Evolutionary conservation across 2,888 invertebrate species (phyloP).

Genomic region (Nebria salina): DNA sequence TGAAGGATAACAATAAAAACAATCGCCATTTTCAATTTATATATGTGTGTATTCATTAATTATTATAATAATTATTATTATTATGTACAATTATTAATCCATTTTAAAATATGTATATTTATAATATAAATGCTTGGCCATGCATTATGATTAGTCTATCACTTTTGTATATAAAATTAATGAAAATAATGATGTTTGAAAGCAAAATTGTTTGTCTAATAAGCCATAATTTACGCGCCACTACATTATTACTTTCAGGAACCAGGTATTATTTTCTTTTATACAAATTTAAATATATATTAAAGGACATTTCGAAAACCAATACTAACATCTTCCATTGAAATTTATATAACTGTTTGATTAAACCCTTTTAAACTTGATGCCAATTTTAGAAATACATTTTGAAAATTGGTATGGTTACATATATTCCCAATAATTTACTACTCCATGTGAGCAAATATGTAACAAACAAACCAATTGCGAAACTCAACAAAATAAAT

Average conservation of each 20-base stretch:
- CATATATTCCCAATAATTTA: too few relatives aligned
- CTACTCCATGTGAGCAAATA: too few relatives aligned
- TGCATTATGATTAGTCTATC: conserved; percentile 17
- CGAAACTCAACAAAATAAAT: too few relatives aligned
- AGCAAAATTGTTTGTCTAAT: conserved; percentile 13
- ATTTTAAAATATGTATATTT: conserved; percentile 42
- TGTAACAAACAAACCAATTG: too few relatives aligned
- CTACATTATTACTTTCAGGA: neutral
- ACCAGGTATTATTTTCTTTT: neutral
- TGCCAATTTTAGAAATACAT: too few relatives aligned
- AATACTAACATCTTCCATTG: too few relatives aligned
- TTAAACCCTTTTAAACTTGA: too few relatives aligned
- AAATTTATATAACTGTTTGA: too few relatives aligned
- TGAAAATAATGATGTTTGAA: conserved; percentile 19
- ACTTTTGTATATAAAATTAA: conserved; percentile 13
- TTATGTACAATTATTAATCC: conserved; percentile 38
- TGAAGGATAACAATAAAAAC: conserved; percentile 10
- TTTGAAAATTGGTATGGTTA: too few relatives aligned
- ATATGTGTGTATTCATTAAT: conserved; percentile 38
- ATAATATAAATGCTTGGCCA: conserved; percentile 35
- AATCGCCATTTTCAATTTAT: conserved; percentile 29
- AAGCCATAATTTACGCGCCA: conserved; percentile 7
- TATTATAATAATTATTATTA: conserved; percentile 24
- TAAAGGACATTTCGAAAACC: too few relatives aligned
- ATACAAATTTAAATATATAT: neutral